These are phyloP conservation scores for Eupsilia transversa DNA, from an alignment of 2,888 invertebrate species.

Conservation along the genomic window DNA sequence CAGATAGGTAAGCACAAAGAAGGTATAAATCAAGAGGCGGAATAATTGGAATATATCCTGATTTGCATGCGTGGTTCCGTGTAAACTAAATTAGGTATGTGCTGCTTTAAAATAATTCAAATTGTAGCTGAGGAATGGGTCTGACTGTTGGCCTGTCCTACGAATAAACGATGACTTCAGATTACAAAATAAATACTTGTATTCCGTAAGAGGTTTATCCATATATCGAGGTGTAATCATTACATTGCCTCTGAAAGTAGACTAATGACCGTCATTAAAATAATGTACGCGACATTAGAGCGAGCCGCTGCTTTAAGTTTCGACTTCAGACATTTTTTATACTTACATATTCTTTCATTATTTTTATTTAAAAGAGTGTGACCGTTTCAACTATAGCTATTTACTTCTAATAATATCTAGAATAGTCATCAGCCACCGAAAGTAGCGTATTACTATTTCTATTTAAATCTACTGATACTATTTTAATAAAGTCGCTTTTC, in stretches of 20 bases:
- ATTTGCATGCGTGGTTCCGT: conserved; percentile 37
- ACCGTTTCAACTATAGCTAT: not conserved
- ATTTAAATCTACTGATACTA: not conserved
- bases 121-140: conserved; percentile 12
- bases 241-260: conserved; percentile 58
- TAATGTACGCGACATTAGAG: conserved; percentile 64
- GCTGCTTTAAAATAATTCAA: conserved; percentile 43
- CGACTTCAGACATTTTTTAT: conserved; percentile 22
- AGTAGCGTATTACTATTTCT: not conserved
- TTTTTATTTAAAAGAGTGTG: not conserved
- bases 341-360: conserved; percentile 11
- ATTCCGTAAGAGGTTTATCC: conserved; percentile 48
- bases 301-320: conserved; percentile 38
- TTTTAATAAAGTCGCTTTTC: not conserved
- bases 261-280: conserved; percentile 67
- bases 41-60: conserved; percentile 60
- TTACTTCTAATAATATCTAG: not conserved
- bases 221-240: conserved; percentile 60
- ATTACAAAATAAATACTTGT: conserved; percentile 53
- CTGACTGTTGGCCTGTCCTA: conserved; percentile 9
- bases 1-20: conserved; percentile 65
- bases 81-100: conserved; percentile 35
- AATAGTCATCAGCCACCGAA: not conserved
- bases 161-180: conserved; percentile 36
- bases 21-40: conserved; percentile 60